Conservation (phyloP, 2,797 vertebrate species). For the Miichthys miiuy region DNA sequence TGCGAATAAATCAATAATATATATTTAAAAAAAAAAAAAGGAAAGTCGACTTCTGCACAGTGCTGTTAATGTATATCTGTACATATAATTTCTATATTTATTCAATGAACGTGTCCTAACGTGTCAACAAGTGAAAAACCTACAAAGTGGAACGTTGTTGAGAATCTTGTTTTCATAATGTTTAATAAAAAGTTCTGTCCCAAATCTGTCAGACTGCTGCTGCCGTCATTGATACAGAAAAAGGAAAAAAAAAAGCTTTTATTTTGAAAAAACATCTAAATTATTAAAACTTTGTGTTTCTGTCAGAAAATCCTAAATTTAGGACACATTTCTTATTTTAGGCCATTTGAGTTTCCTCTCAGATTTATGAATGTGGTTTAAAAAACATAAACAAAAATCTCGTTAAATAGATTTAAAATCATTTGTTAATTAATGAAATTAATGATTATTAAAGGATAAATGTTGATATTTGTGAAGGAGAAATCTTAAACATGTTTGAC, state of each 20-base stretch:
- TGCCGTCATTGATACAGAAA: constrained; percentile 31
- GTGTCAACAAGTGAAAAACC: constrained; percentile 83
- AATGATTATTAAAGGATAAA: background rate
- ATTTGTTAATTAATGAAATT: background rate
- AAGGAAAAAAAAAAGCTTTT: background rate
- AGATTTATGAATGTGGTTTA: background rate
- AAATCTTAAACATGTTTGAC: background rate
- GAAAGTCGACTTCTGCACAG: constrained; percentile 75
- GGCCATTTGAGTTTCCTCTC: background rate
- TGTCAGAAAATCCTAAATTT: background rate
- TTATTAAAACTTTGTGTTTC: constrained; percentile 23
- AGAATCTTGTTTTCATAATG: constrained; percentile 89
- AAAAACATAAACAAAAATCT: background rate
- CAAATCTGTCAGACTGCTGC: constrained; percentile 55
- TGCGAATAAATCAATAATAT: background rate
- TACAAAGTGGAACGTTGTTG: constrained; percentile 85
- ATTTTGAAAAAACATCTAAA: constrained; percentile 19
- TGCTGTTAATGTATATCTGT: constrained; percentile 86
- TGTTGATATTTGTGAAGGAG: background rate
- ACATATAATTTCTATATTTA: constrained; percentile 89
- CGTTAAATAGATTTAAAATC: background rate
- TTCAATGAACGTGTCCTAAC: constrained; percentile 84
- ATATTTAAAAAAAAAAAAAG: background rate
- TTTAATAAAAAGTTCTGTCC: constrained; percentile 90
- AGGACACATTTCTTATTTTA: background rate